These are phyloP conservation scores for Syrrhaptes paradoxus DNA, from an alignment of 2,113 vertebrate genomes.

Conservation along the genomic window DNA sequence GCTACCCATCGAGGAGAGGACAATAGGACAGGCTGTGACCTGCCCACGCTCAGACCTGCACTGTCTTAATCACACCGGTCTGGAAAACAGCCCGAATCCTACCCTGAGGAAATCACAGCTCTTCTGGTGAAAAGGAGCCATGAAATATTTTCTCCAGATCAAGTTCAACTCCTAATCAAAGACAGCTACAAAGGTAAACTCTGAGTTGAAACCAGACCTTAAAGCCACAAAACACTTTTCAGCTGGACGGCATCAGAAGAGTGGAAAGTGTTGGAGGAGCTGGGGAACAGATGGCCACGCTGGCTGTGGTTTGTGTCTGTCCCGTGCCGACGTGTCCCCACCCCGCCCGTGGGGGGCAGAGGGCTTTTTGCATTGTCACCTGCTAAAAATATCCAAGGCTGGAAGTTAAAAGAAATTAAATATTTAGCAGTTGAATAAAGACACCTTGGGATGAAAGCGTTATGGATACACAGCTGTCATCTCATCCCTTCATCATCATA, in stretches of 20 bases:
- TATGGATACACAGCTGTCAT: slow-evolving; percentile 66
- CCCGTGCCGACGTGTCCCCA: fast-evolving
- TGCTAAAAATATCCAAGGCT: slow-evolving; percentile 13
- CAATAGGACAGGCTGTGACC: not conserved
- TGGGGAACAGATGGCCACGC: fast-evolving
- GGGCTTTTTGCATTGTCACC: not conserved
- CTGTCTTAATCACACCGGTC: not conserved
- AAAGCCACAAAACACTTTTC: not conserved
- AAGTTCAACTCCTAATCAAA: slow-evolving; percentile 17
- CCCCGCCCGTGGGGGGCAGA: not conserved
- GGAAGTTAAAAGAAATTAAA: slow-evolving; percentile 37
- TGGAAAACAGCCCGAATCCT: not conserved
- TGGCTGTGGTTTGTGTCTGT: not conserved
- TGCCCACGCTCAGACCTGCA: not conserved
- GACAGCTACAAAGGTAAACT: not conserved
- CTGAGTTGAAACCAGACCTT: not conserved
- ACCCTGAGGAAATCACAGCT: not conserved
- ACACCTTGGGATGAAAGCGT: slow-evolving; percentile 68
- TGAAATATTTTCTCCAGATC: not conserved
- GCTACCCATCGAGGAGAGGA: not conserved
- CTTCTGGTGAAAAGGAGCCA: not conserved
- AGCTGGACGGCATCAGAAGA: fast-evolving
- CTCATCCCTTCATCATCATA: slow-evolving; percentile 54
- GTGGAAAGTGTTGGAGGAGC: not conserved
- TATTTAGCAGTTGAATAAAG: slow-evolving; percentile 70